Evolutionary conservation across 2,888 invertebrate species (phyloP), one percentile per base, ranked within the genome.

Genomic region (Tetramorium bicarinatum): DNA sequence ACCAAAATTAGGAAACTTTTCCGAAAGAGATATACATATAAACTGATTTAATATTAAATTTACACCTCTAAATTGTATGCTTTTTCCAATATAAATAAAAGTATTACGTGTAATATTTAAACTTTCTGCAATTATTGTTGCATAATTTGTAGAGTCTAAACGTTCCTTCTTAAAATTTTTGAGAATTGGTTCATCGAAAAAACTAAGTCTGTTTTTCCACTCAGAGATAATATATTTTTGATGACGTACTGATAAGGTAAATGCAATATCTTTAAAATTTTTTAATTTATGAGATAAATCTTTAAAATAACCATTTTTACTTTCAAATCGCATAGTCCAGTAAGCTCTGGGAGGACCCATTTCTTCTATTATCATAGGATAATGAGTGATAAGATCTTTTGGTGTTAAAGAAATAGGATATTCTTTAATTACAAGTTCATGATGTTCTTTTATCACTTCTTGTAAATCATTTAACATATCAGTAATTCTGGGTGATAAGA

Each of bases 331-430:
- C 86, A 87, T 81, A 2, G 85, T 82, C 83, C 86, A 87, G 21
- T 72, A 56, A 62, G 52, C 25, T 49, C 25, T 82, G 25, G 82
- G 74, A 18, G 81, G 83, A 0, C 84, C 76, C 75, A 82, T 84
- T 82, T 74, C 69, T 25, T 76, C 6, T 21, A 84, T 87, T 18
- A 84, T 52, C 56, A 25, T 80, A 34, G 49, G 44, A 66, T 84
- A 87, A 80, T 87, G 86, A 3, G 62, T 66, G 8, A 84, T 52
- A n/a, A 86, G 87, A 82, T 86, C 62, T 83, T 85, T 86, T 11
- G 87, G 86, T 11, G 71, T 83, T 54, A 86, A 66, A 9, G 6
- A 4, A 18, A 71, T 21, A n/a, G 2, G 18, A 52, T 38, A 85
- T 34, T 71, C 38, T 29, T 79, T 21, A 0, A 74, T 75, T 54